phyloP scores from a whole-genome alignment of 2,113 vertebrate species.

The Pomatostomus ruficeps region DNA sequence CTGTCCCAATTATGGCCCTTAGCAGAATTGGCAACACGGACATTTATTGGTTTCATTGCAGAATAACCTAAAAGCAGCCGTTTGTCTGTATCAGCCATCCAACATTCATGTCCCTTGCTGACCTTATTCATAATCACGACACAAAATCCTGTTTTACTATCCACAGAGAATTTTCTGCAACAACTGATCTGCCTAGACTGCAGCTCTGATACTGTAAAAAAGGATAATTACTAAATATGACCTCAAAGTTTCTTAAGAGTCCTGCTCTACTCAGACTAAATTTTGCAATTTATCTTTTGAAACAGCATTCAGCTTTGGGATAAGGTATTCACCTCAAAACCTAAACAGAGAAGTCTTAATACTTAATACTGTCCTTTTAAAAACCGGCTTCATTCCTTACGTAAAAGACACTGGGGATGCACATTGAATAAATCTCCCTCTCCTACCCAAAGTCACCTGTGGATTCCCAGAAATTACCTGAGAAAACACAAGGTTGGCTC shows the following conservation, averaged over 20 bases:
- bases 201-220: neutral
- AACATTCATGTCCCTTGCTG: neutral
- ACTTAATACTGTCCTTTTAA: neutral
- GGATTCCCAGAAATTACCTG: neutral
- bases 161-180: neutral
- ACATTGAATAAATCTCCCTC: neutral
- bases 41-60: conserved; percentile 7
- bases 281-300: neutral
- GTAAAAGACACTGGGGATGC: neutral
- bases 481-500: neutral
- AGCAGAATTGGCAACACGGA: conserved; percentile 11
- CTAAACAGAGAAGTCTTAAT: neutral
- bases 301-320: neutral
- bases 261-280: neutral
- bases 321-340: neutral
- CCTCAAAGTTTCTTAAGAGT: neutral
- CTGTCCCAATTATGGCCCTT: neutral
- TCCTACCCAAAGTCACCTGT: neutral
- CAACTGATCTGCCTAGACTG: neutral
- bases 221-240: neutral
- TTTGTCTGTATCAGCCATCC: neutral
- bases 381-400: neutral
- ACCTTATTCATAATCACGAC: neutral
- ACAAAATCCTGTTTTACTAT: neutral
- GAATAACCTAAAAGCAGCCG: conserved; percentile 10